Base-by-base conservation (phyloP, 2,888 invertebrate genomes). In the Anoplius nigerrimus region DNA sequence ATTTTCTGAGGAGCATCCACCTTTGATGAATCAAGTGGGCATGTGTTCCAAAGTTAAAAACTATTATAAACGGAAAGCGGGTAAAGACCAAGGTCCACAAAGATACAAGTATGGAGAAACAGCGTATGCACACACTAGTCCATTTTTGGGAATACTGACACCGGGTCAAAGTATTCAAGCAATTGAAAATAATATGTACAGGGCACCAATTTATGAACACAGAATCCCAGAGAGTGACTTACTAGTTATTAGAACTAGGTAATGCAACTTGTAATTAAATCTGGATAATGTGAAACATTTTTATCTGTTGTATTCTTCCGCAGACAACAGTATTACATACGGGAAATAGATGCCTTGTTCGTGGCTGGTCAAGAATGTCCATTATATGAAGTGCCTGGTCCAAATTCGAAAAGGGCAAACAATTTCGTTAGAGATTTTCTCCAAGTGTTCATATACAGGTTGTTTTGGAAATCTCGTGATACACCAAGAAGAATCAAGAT, bases 1-100 rank as follows among this genome's bases (percentile, higher is more conserved):
- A 89, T 99, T 98, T 89, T 97, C 97, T 72, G 99, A 99, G 87
- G 99, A 99, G 88, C 97, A 97, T 90, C 99, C 99, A 0, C 98
- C 99, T 0, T 91, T 99, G 16, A 93, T 99, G 90, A 97, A 96
- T 89, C 98, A 99, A 91, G 92, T 92, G 57, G 99, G 99, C 76
- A 99, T 99, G 99, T 98, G 99, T 82, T 96, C 98, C 0, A 98
- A 98, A 90, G 93, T 99, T 69, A 98, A 98, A 89, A 99, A 99
- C 89, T 99, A 99, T 87, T 99, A 98, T 89, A 99, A 99, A 89
- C 91, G 98, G 83, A 97, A 96, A 87, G 96, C 98, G 2, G 97
- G 95, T 0, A 99, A 98, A 87, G 96, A 96, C 87, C 91, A 92
- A 22, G 95, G 95, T 0, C 97, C 98, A 0, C 96, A 96, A 18